A percentile compares a stretch with the other conserved stretches of the same genome.
Evolutionary conservation across 1,140 invertebrate genomes (phyloP).

Genomic region (Melipona quadrifasciata): DNA sequence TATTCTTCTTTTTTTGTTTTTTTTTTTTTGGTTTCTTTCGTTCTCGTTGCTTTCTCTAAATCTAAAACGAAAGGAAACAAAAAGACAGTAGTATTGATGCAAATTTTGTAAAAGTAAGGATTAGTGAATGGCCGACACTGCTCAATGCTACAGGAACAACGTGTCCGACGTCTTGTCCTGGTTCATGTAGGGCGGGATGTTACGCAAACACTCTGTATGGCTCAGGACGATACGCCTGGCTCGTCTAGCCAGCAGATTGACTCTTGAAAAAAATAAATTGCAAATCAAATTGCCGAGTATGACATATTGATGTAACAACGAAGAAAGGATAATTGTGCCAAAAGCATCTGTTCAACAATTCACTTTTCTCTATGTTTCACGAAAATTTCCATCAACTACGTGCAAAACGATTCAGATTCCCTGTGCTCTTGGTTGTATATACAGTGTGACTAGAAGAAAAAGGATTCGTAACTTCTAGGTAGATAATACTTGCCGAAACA

Average conservation of each 20-base stretch:
- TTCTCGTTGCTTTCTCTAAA: not conserved
- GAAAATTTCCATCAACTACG: not conserved
- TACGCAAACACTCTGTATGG: slow-evolving; percentile 70
- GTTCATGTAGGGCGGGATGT: slow-evolving; percentile 71
- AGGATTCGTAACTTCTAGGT: too few relatives aligned
- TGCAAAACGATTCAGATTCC: not conserved
- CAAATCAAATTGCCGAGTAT: not conserved
- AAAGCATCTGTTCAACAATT: not conserved
- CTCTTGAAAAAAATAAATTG: not conserved
- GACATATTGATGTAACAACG: not conserved
- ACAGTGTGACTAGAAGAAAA: too few relatives aligned
- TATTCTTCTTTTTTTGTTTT: not conserved
- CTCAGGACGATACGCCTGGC: slow-evolving; percentile 69
- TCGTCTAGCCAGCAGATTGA: slow-evolving; percentile 51
- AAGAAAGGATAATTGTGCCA: not conserved
- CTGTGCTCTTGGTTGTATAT: too few relatives aligned
- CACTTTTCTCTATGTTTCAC: not conserved
- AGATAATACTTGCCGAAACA: too few relatives aligned
- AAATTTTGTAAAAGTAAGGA: not conserved
- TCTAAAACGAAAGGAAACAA: too few relatives aligned
- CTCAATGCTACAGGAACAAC: slow-evolving; percentile 11
- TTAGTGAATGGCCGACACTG: not conserved
- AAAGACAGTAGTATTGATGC: not conserved
- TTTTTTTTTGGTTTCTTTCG: not conserved
- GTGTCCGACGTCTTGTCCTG: slow-evolving; percentile 70